These are phyloP conservation scores for Hemibagrus wyckioides DNA, from an alignment of 2,113 vertebrate genomes.

Conservation along the genomic window DNA sequence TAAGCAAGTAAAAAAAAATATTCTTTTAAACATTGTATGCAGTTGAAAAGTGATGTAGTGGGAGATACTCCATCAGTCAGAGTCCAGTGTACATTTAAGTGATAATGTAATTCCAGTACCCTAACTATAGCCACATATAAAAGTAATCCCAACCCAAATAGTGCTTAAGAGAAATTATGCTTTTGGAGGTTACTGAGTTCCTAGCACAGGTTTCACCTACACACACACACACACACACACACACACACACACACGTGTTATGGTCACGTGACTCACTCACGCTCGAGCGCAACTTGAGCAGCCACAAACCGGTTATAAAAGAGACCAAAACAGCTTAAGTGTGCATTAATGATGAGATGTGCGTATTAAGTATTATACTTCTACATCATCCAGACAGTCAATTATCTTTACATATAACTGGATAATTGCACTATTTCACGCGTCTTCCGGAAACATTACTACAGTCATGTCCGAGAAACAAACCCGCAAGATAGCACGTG, in stretches of 20 bases:
- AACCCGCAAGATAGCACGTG: neutral
- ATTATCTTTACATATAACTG: neutral
- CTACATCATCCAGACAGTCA: neutral
- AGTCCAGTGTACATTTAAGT: no score
- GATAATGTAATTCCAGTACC: neutral
- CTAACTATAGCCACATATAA: neutral
- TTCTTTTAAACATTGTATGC: no score
- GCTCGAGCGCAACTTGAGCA: neutral
- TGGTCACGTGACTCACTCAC: neutral
- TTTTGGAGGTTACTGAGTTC: neutral
- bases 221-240: no score
- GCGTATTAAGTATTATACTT: neutral
- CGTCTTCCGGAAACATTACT: neutral
- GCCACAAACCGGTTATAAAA: neutral
- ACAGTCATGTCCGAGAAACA: neutral
- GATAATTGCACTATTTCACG: neutral
- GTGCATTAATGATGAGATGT: neutral
- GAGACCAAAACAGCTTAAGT: neutral
- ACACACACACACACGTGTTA: neutral
- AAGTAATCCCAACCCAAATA: neutral
- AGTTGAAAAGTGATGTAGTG: no score
- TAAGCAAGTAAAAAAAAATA: no score
- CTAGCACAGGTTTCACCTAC: neutral
- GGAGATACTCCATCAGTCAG: no score
- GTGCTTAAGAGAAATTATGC: neutral